phyloP scores from a whole-genome alignment of 2,797 vertebrate genomes.

The Manis javanica region DNA sequence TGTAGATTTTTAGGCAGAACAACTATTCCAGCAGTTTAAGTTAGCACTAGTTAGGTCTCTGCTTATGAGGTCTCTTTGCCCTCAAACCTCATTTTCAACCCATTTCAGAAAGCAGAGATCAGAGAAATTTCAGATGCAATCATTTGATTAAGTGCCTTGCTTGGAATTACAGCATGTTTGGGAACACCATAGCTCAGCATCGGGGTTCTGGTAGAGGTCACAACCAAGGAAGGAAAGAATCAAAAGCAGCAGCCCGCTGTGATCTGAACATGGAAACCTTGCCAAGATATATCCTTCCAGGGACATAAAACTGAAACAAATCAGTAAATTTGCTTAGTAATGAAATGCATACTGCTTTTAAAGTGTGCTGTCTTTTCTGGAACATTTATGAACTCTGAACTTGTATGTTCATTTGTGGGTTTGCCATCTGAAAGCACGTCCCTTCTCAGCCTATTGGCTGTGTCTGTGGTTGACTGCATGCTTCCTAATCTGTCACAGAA shows the following conservation, averaged over 20 bases:
- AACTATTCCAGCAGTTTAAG: neutral
- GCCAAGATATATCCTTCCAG: neutral
- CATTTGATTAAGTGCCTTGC: neutral
- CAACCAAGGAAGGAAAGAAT: slow-evolving; percentile 41
- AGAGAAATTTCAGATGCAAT: neutral
- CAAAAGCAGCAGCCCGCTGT: slow-evolving; percentile 8
- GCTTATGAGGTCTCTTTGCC: neutral
- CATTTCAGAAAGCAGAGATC: slow-evolving; percentile 20
- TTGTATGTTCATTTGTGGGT: neutral
- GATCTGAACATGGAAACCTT: neutral
- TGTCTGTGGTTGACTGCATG: accelerated
- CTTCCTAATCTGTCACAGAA: neutral
- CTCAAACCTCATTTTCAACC: neutral
- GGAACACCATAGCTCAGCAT: neutral
- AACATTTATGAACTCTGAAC: neutral
- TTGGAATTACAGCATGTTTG: neutral
- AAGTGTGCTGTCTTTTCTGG: neutral
- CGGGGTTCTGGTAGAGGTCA: slow-evolving; percentile 20
- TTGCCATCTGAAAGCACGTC: neutral
- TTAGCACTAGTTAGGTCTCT: neutral
- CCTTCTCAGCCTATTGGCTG: neutral
- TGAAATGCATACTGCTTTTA: neutral
- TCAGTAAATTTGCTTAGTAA: neutral
- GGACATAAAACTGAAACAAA: neutral
- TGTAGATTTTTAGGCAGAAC: neutral